A percentile compares a stretch with the other conserved stretches of the same genome.
phyloP scores from a whole-genome alignment of 2,113 vertebrate species.

The Eublepharis macularius region DNA sequence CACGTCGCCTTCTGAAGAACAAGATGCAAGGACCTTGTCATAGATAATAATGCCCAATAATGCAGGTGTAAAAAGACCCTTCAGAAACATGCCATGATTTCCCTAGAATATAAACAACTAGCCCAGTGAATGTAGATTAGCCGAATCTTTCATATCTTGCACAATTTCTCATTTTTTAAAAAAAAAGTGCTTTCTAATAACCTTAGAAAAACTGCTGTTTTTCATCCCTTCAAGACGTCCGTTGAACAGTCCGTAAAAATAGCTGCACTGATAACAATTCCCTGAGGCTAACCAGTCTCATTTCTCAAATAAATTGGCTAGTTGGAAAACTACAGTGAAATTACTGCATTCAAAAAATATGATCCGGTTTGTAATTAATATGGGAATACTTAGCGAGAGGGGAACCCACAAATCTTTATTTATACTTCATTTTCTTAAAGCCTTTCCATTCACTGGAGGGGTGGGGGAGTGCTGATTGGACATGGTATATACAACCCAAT shows the following conservation, averaged over 20 bases:
- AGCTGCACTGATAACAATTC: constrained; percentile 48
- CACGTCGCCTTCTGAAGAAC: constrained; percentile 49
- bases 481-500: background rate
- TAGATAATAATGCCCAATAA: constrained; percentile 54
- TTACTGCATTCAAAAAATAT: constrained; percentile 33
- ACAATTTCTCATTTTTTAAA: constrained; percentile 44
- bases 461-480: background rate
- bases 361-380: constrained; percentile 47
- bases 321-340: constrained; percentile 48
- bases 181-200: constrained; percentile 35
- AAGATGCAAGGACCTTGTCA: constrained; percentile 40
- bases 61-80: constrained; percentile 26
- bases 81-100: constrained; percentile 49
- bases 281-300: constrained; percentile 25
- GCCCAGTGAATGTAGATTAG: constrained; percentile 48
- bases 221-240: constrained; percentile 21
- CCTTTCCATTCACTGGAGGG: fast-evolving
- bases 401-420: constrained; percentile 12
- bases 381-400: background rate
- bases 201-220: constrained; percentile 23
- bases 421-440: background rate
- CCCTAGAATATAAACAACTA: constrained; percentile 51
- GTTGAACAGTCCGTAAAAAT: constrained; percentile 48
- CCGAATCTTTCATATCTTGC: constrained; percentile 44
- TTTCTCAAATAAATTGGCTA: constrained; percentile 64